phyloP scores from a whole-genome alignment of 1,140 invertebrate genomes.

The Augochlora pura region DNA sequence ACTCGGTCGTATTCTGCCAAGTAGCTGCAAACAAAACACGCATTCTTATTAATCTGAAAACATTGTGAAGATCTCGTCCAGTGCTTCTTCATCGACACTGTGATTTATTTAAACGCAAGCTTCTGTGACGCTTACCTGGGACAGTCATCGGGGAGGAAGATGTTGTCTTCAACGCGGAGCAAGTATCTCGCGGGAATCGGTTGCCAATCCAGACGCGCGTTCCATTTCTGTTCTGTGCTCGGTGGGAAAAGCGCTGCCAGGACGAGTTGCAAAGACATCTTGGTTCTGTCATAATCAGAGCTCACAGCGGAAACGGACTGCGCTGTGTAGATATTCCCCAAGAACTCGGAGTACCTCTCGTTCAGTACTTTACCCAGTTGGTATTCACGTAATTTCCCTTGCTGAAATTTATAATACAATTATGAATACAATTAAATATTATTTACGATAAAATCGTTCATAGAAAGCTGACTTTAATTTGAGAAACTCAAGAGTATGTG shows the following conservation, averaged over 20 bases:
- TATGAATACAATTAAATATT: too few relatives aligned
- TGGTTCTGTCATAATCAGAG: slow-evolving; percentile 81
- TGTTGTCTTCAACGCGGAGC: slow-evolving; percentile 74
- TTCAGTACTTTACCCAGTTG: slow-evolving; percentile 76
- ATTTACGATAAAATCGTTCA: too few relatives aligned
- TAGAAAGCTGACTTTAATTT: too few relatives aligned
- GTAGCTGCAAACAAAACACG: slow-evolving; percentile 74
- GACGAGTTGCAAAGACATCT: slow-evolving; percentile 81
- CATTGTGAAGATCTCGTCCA: too few relatives aligned
- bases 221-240: slow-evolving; percentile 75
- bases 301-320: slow-evolving; percentile 74
- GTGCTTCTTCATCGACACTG: too few relatives aligned
- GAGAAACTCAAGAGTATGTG: too few relatives aligned
- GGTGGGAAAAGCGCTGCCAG: slow-evolving; percentile 81
- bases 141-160: slow-evolving; percentile 56
- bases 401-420: slow-evolving; percentile 63
- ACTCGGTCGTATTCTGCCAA: slow-evolving; percentile 76
- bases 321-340: slow-evolving; percentile 75
- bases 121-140: slow-evolving; percentile 71
- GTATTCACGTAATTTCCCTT: slow-evolving; percentile 78
- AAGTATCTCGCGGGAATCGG: slow-evolving; percentile 80
- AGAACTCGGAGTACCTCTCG: slow-evolving; percentile 72
- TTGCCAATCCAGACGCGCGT: slow-evolving; percentile 80
- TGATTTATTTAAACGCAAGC: too few relatives aligned
- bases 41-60: not conserved